These are phyloP conservation scores for Sclerodermus sp. DNA, from an alignment of 2,888 invertebrate genomes.

Conservation along the genomic window DNA sequence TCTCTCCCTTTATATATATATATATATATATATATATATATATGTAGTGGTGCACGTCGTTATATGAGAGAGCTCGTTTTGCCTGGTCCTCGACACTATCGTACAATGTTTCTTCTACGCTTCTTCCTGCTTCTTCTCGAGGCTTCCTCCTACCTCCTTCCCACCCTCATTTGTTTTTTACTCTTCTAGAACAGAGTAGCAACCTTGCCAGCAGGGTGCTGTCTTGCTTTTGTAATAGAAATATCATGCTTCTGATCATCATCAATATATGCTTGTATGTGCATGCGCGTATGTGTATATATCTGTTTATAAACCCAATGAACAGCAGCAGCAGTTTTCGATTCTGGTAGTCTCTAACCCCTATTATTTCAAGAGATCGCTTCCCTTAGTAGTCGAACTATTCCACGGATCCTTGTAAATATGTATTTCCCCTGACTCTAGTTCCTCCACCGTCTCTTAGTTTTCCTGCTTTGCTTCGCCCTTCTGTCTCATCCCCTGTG, in stretches of 20 bases:
- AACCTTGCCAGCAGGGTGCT: constrained; percentile 33
- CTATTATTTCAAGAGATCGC: constrained; percentile 38
- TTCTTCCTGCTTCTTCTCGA: constrained; percentile 14
- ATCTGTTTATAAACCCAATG: constrained; percentile 38
- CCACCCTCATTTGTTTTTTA: constrained; percentile 7
- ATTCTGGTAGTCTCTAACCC: constrained; percentile 38
- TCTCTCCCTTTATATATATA: too few relatives aligned
- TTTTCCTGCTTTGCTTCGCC: constrained; percentile 3
- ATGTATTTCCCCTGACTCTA: constrained; percentile 10
- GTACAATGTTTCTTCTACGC: neutral
- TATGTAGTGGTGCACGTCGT: too few relatives aligned
- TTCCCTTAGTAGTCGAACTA: constrained; percentile 5
- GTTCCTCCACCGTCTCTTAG: constrained; percentile 1
- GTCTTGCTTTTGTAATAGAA: constrained; percentile 39
- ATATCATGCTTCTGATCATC: constrained; percentile 42
- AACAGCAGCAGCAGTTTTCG: constrained; percentile 44
- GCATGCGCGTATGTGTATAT: too few relatives aligned
- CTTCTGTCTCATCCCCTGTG: constrained; percentile 6
- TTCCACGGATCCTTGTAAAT: neutral
- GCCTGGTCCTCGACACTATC: too few relatives aligned
- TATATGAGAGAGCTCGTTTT: too few relatives aligned
- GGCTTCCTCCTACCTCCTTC: constrained; percentile 1
- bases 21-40: too few relatives aligned
- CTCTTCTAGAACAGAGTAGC: too few relatives aligned
- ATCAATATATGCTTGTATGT: constrained; percentile 21